Percentiles rank a stretch among this genome's conserved stretches.
phyloP scores from a whole-genome alignment of 2,888 invertebrate genomes.

The Brenthis ino region DNA sequence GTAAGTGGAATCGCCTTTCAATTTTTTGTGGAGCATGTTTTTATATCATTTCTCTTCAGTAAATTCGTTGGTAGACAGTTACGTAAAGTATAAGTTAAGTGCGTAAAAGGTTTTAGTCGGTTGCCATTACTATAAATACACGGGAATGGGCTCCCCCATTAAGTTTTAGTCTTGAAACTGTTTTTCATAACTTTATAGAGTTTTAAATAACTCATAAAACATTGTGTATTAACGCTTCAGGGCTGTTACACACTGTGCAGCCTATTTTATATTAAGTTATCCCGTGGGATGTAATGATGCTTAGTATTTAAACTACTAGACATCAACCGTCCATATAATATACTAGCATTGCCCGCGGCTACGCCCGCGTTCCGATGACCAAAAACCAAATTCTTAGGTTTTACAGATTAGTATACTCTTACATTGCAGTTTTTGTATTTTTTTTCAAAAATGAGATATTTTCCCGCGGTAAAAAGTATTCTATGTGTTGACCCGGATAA shows the following conservation, averaged over 20 bases:
- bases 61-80: constrained; percentile 11
- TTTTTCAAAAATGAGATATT: too few species aligned
- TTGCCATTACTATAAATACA: constrained; percentile 32
- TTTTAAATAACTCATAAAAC: constrained; percentile 18
- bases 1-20: not conserved
- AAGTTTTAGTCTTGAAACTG: constrained; percentile 19
- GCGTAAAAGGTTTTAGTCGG: constrained; percentile 36
- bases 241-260: not conserved
- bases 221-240: constrained; percentile 5
- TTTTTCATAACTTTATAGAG: constrained; percentile 30
- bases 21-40: constrained; percentile 8
- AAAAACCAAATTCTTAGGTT: too few species aligned
- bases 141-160: constrained; percentile 31
- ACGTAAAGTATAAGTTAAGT: constrained; percentile 28
- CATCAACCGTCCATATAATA: too few species aligned
- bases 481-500: too few species aligned
- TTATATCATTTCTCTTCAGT: constrained; percentile 20
- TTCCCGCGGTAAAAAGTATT: too few species aligned
- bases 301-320: too few species aligned
- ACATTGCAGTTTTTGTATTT: too few species aligned
- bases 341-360: too few species aligned
- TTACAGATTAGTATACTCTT: too few species aligned
- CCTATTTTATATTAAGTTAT: not conserved
- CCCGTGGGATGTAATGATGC: too few species aligned
- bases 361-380: too few species aligned